Conservation (phyloP, 2,888 invertebrate genomes). For the Pandemis cinnamomeana region DNA sequence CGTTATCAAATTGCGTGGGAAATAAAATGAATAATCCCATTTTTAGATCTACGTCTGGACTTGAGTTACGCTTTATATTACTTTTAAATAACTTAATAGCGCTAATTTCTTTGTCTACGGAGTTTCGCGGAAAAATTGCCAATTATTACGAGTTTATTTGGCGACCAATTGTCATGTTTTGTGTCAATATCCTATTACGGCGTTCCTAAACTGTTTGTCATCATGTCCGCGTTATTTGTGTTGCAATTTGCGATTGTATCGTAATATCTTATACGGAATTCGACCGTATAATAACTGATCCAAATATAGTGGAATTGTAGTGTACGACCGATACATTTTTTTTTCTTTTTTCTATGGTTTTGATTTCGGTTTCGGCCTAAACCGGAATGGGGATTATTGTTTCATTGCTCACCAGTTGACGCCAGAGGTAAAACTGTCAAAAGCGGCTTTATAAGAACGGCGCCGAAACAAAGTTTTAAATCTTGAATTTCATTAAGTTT, state of each 20-base stretch:
- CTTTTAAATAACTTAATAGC: neutral
- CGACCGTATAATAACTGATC: constrained; percentile 15
- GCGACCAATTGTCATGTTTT: constrained; percentile 36
- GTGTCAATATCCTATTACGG: constrained; percentile 9
- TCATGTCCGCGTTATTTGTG: constrained; percentile 21
- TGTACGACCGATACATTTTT: too few relatives aligned
- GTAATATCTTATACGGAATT: constrained; percentile 32
- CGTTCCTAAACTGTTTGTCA: constrained; percentile 21
- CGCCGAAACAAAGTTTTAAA: too few relatives aligned
- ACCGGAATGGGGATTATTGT: too few relatives aligned
- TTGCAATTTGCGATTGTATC: neutral
- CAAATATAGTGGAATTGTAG: neutral
- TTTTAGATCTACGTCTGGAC: too few relatives aligned
- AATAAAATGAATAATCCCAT: too few relatives aligned
- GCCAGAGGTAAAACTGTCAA: too few relatives aligned
- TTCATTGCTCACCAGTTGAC: too few relatives aligned
- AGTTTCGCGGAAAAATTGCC: constrained; percentile 30
- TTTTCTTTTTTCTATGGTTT: too few relatives aligned
- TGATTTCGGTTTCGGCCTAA: too few relatives aligned
- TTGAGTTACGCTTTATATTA: neutral
- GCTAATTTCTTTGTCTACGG: constrained; percentile 4
- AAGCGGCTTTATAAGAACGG: too few relatives aligned
- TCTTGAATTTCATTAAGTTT: too few relatives aligned
- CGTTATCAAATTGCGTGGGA: too few relatives aligned
- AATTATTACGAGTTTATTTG: constrained; percentile 28